Conservation (phyloP, 2,888 invertebrate genomes). For the Apodemia mormo region DNA sequence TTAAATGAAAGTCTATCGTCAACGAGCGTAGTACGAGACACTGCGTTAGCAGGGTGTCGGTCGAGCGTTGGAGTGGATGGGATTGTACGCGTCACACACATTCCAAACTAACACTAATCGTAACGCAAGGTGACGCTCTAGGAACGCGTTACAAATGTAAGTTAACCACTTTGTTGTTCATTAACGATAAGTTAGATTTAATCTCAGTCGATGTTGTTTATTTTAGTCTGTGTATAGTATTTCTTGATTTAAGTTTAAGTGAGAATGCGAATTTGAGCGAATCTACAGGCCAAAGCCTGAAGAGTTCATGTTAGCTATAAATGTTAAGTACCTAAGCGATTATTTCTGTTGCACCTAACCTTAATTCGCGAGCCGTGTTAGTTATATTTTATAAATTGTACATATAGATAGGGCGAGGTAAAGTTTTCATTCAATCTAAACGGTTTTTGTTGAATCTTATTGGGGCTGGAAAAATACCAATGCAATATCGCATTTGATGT, state of each 20-base stretch:
- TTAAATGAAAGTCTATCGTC: constrained; percentile 25
- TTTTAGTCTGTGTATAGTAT: constrained; percentile 78
- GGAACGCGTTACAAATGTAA: constrained; percentile 67
- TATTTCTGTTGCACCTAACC: constrained; percentile 72
- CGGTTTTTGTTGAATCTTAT: constrained; percentile 69
- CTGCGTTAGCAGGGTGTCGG: constrained; percentile 36
- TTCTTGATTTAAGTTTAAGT: constrained; percentile 70
- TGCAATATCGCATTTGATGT: constrained; percentile 66
- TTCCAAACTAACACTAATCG: constrained; percentile 74
- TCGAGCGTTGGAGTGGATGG: constrained; percentile 44
- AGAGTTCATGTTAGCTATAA: constrained; percentile 72
- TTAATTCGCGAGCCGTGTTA: constrained; percentile 73
- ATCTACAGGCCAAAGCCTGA: constrained; percentile 70
- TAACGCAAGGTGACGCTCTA: constrained; percentile 46
- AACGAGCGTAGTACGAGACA: constrained; percentile 42
- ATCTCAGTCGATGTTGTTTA: constrained; percentile 77
- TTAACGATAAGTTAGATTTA: constrained; percentile 79
- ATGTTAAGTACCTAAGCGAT: constrained; percentile 70
- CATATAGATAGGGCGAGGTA: constrained; percentile 76
- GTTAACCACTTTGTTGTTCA: constrained; percentile 81
- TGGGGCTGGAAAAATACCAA: constrained; percentile 48
- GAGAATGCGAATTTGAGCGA: constrained; percentile 77
- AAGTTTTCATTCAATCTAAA: constrained; percentile 61
- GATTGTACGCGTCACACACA: constrained; percentile 69
- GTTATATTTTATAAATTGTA: constrained; percentile 72